Conservation (phyloP, 2,113 vertebrate genomes). For the Phalacrocorax carbo region DNA sequence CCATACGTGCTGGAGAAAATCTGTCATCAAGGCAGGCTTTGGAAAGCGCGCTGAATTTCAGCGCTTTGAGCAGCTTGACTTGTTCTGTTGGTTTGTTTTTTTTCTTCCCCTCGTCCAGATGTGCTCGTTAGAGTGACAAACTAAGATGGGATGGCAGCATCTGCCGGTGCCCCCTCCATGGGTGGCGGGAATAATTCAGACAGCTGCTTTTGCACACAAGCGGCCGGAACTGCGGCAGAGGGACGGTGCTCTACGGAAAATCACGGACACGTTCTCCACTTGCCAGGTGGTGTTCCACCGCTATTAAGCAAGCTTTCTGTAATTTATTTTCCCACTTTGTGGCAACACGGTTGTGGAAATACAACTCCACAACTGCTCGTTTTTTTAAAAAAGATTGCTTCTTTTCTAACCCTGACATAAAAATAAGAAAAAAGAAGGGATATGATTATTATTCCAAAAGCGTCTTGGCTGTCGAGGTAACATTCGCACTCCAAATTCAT, state of each 20-base stretch:
- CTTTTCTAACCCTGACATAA: background rate
- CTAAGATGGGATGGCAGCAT: background rate
- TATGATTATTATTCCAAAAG: background rate
- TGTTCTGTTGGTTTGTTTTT: background rate
- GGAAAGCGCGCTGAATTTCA: background rate
- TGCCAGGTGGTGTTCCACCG: background rate
- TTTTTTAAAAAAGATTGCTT: background rate
- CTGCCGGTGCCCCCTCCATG: background rate
- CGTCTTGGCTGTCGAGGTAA: background rate
- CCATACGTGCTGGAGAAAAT: background rate
- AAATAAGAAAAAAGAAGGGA: background rate
- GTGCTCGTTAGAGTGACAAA: background rate
- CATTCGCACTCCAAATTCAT: background rate
- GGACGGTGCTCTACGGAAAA: background rate
- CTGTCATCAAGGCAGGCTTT: background rate
- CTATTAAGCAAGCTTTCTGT: background rate
- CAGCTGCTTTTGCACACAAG: background rate
- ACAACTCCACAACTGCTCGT: background rate
- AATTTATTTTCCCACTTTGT: background rate
- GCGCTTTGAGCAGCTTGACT: background rate
- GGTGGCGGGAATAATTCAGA: background rate
- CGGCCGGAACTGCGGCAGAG: background rate
- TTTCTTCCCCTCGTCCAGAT: background rate
- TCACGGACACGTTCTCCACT: background rate
- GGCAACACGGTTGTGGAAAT: background rate